Base-by-base conservation (phyloP, 2,113 vertebrate genomes). In the Limnothrissa miodon region DNA sequence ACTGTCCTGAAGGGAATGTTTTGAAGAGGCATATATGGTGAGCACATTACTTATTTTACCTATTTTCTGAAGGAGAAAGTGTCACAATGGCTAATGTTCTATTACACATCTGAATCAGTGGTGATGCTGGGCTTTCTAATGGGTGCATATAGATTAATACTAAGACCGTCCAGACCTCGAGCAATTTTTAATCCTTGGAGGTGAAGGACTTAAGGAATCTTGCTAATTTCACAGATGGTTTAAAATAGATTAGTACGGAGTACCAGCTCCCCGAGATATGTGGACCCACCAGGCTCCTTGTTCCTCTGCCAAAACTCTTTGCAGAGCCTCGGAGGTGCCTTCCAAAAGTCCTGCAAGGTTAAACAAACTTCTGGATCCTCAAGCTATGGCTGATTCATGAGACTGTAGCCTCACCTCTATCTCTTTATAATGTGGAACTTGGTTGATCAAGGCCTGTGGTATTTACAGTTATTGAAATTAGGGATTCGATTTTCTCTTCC, bases 171-270 rank as follows among this genome's bases (percentile, higher is more conserved):
- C 84, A 90, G 86, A 89, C 91, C 90, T 92, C 91, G 92, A 91
- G 92, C 89, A 86, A 91, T 93, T 92, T 92, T 95, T 95, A 94
- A 95, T 95, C 95, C 94, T 93, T 94, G 86, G 95, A 95, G 95
- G 95, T 95, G 94, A 95, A 95, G 95, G 95, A 95, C 92, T 95
- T 93, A 93, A 93, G 93, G 92, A 95, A 94, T 95, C 94, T 95
- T 94, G 95, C 94, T 95, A 94, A 94, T 95, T 95, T 95, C 94
- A 95, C 95, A 95, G 95, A 95, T 95, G 95, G 95, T 95, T 95
- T 95, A 95, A 95, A 95, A 95, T 94, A 95, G 95, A 95, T 95
- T 95, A 95, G 95, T 93, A 93, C 88, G 91, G 93, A 93, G 93
- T 86, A 95, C 92, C 93, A 91, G 94, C 93, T 94, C 94, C 91